phyloP scores from a whole-genome alignment of 2,113 vertebrate genomes.

The Stictonetta naevosa region DNA sequence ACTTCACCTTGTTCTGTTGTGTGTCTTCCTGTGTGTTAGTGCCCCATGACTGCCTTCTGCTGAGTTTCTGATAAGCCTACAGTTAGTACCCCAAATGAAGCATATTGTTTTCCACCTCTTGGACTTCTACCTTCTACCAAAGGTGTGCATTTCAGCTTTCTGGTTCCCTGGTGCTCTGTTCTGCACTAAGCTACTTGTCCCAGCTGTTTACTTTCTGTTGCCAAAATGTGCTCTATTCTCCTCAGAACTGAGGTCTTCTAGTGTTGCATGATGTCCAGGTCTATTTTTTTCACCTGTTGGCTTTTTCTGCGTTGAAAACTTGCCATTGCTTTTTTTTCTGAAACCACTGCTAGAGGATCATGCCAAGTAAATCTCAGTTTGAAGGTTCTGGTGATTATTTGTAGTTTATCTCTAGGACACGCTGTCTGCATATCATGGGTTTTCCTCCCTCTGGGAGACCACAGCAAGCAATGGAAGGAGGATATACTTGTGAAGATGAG shows the following conservation, averaged over 20 bases:
- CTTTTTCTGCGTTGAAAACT: neutral
- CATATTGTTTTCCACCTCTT: neutral
- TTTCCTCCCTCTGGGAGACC: neutral
- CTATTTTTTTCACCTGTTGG: neutral
- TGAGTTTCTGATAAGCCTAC: neutral
- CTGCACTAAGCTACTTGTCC: neutral
- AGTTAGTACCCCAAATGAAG: neutral
- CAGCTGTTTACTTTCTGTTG: neutral
- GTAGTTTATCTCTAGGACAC: neutral
- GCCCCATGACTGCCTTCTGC: rapidly evolving
- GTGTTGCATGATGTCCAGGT: rapidly evolving
- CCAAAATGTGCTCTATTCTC: neutral
- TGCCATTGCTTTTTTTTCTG: neutral
- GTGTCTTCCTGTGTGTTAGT: neutral
- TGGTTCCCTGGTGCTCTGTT: neutral
- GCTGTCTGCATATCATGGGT: rapidly evolving
- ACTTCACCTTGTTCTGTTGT: neutral
- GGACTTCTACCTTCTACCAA: neutral
- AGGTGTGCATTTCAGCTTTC: neutral
- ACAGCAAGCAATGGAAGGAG: neutral
- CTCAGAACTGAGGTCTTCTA: neutral
- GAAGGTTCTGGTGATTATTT: neutral
- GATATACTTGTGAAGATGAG: neutral
- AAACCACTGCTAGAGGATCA: neutral
- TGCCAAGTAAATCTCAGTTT: neutral